A percentile compares a stretch with the other conserved stretches of the same genome.
These are phyloP conservation scores for Anarsia innoxiella DNA, from an alignment of 2,888 invertebrate genomes.

Conservation along the genomic window DNA sequence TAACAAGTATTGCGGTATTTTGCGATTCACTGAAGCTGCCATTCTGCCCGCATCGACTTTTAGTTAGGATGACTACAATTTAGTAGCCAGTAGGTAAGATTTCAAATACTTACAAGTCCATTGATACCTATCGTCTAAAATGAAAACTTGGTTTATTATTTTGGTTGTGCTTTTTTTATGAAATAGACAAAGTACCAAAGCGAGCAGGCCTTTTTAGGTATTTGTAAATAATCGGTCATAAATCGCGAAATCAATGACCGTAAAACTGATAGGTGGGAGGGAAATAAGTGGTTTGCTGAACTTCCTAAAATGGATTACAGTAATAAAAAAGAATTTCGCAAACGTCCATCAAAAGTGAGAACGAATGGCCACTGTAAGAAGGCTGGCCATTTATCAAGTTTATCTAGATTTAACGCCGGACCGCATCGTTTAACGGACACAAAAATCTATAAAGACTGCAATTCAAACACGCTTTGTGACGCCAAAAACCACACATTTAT, in stretches of 20 bases:
- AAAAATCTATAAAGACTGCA: constrained; percentile 42
- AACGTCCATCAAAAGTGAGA: constrained; percentile 42
- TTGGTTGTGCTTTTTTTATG: neutral
- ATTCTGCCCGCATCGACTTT: neutral
- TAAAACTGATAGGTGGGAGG: neutral
- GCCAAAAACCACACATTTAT: too few species aligned
- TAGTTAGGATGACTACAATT: neutral
- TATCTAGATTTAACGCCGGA: constrained; percentile 53
- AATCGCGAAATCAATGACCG: neutral
- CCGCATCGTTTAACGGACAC: constrained; percentile 46
- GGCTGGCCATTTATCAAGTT: constrained; percentile 54
- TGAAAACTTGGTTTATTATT: neutral
- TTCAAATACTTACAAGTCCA: neutral
- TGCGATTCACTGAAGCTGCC: constrained; percentile 8
- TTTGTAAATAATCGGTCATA: too few species aligned
- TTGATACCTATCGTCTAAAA: neutral
- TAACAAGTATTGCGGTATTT: neutral
- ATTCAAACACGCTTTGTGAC: constrained; percentile 39
- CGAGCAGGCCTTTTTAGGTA: too few species aligned
- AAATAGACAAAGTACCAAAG: neutral
- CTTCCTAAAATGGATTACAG: constrained; percentile 29
- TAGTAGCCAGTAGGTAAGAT: neutral
- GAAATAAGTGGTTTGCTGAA: constrained; percentile 18
- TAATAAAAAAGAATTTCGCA: constrained; percentile 34
- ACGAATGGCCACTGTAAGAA: constrained; percentile 42